Base-by-base conservation (phyloP, 2,797 vertebrate species). In the Rhadinocentrus ornatus region DNA sequence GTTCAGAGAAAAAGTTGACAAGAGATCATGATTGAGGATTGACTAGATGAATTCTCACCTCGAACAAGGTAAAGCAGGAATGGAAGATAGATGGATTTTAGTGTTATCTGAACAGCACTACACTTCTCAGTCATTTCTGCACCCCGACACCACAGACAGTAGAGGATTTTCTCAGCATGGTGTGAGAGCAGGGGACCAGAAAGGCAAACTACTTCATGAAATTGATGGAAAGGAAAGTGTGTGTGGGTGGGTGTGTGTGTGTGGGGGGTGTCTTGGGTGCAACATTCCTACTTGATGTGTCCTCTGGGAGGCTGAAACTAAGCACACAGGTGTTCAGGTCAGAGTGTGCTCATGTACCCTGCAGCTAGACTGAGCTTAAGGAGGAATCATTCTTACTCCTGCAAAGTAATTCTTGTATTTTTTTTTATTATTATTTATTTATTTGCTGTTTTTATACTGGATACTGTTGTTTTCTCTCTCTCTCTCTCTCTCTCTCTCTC, bases 261-360 rank as follows among this genome's bases (percentile, higher is more conserved):
- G 31, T 31, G 57, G 52, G 39, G 59, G 67, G 71, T 29, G 50
- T 29, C 26, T 0, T 3, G 59, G 78, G 81, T 85, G 85, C 41
- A 52, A 87, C 83, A 89, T 91, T 92, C 88, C 85, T 81, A 2
- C 64, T 44, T 64, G 82, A 82, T 62, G 39, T 73, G 79, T 87
- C 81, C 67, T 80, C 66, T 65, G 83, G 73, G 80, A 81, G 62
- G 9, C 27, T 3, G 74, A 80, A 74, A 66, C 6, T 10, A 52
- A 75, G 71, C 72, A 26, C 41, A 6, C 83, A 86, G 86, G 86
- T 86, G 87, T 80, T 74, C 41, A 15, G 22, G 31, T 69, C 71
- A 34, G 20, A 58, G 31, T 32, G 44, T 59, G 69, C 67, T 77
- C 57, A 16, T 37, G 26, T n/a, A 60, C 20, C 68, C 50, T 6